Evolutionary conservation across 2,113 vertebrate genomes (phyloP).

Genomic region (Tylochromis polylepis): DNA sequence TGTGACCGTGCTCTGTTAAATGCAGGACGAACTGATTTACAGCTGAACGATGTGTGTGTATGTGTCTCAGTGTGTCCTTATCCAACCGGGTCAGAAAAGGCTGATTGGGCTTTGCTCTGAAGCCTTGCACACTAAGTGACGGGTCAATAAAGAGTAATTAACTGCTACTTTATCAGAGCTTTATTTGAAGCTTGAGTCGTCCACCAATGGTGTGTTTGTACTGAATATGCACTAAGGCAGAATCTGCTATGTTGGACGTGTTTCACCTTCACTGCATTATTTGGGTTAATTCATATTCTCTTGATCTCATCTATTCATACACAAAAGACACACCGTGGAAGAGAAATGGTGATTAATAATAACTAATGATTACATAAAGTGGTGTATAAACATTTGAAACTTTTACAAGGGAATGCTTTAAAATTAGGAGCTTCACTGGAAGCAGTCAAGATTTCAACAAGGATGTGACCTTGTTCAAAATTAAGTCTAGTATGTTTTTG

Average conservation of each 20-base stretch:
- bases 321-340: neutral
- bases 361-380: neutral
- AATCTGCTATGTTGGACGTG: neutral
- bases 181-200: neutral
- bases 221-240: neutral
- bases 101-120: neutral
- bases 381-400: neutral
- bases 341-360: neutral
- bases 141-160: conserved; percentile 1
- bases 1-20: neutral
- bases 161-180: neutral
- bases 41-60: neutral
- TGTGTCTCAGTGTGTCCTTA: neutral
- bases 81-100: neutral
- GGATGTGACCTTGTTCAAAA: neutral
- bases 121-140: neutral
- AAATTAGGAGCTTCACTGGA: neutral
- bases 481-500: neutral
- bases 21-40: conserved; percentile 2
- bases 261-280: neutral
- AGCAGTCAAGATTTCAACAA: neutral
- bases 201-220: neutral
- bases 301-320: neutral
- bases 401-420: neutral
- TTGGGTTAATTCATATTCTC: neutral